Percentiles rank a stretch among this genome's conserved stretches.
Conservation (phyloP, 2,888 invertebrate genomes). For the Monoplex corrugatus region DNA sequence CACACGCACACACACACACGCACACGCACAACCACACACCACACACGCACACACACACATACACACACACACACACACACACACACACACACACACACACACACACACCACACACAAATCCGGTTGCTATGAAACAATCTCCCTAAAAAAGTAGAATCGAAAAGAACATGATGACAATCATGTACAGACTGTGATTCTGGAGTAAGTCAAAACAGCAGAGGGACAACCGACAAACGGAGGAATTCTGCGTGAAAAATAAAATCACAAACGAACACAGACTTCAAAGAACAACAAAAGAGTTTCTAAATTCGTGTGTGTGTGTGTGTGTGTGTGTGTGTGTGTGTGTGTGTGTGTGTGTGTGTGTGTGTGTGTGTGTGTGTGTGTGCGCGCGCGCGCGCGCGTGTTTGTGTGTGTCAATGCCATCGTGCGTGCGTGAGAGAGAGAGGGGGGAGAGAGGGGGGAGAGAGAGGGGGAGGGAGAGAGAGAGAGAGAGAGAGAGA, state of each 20-base stretch:
- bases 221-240: background rate
- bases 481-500: background rate
- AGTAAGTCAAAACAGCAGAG: background rate
- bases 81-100: no score
- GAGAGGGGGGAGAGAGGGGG: background rate
- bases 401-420: no score
- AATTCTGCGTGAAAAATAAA: background rate
- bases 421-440: background rate
- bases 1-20: background rate
- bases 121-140: no score
- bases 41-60: no score
- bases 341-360: background rate
- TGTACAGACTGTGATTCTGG: background rate
- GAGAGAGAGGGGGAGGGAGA: background rate
- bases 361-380: background rate
- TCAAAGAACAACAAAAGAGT: background rate
- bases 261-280: background rate
- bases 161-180: background rate
- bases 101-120: no score
- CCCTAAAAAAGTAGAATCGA: no score
- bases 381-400: background rate
- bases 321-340: background rate
- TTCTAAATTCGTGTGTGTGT: background rate
- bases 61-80: no score
- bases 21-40: background rate